Base-by-base conservation (phyloP, 1,140 invertebrate species). In the Sminthurides bifidus region DNA sequence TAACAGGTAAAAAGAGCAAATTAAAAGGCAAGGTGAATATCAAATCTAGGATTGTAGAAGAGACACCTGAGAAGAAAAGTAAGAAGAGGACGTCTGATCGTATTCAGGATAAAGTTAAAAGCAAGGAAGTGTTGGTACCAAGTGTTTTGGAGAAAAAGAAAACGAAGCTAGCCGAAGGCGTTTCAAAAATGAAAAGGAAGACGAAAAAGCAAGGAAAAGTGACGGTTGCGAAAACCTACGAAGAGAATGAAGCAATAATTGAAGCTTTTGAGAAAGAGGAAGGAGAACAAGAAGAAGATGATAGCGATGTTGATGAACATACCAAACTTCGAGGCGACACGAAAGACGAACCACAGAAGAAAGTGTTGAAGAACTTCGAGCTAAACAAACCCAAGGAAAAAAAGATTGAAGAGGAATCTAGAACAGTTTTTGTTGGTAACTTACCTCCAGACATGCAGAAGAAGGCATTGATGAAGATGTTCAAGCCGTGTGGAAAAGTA, bases 391-490 rank as follows among this genome's bases (percentile, higher is more conserved):
- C 59, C 2, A 65, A 65, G 46, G 59, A 67, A 45, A 67, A 70
- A 49, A 51, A 69, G 37, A 31, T 45, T 21, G 68, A 69, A 52
- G 35, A 48, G 15, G 66, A 72, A 52, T 61, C 61, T 14, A 74
- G 76, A 66, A 82, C 81, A 2, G 66, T 84, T 3, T 83, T 79
- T 74, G 74, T 84, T 17, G 80, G 80, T 2, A 84, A 84, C 74
- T 68, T 84, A 3, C 79, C 79, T 14, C 75, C 64, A 68, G 67
- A 67, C 56, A 65, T 61, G 64, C 74, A 69, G 48, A 75, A 74
- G 63, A 74, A 73, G 50, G 66, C 73, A 53, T 63, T 82, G 2
- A 75, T 74, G 58, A 76, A 75, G 59, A 66, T 77, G 14, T 84
- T 84, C 56, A 74, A 61, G 53, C 69, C 78, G 64, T 81, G 74